These are phyloP conservation scores for Pachypeltis micranthus DNA, from an alignment of 1,140 invertebrate species.

Conservation along the genomic window DNA sequence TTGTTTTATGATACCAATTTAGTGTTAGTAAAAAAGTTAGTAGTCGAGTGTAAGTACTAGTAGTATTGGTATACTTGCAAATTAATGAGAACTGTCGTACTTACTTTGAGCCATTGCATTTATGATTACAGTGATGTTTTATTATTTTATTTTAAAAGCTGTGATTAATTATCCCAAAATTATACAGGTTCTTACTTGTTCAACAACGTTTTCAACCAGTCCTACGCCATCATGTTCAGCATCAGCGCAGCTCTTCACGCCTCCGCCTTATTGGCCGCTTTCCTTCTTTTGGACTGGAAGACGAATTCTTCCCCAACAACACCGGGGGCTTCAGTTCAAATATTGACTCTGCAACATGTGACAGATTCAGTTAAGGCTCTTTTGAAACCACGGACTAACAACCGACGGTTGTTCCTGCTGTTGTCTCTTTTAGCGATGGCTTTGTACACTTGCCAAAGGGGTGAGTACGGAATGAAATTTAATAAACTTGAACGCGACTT, in stretches of 20 bases:
- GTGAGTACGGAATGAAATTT: constrained; percentile 26
- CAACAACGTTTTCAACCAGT: constrained; percentile 40
- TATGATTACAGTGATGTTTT: not conserved
- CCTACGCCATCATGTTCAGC: constrained; percentile 54
- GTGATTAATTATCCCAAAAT: constrained; percentile 23
- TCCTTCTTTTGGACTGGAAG: constrained; percentile 48
- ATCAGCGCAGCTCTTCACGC: constrained; percentile 50
- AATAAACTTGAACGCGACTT: not conserved
- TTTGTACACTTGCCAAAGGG: constrained; percentile 63
- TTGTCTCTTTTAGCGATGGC: constrained; percentile 54
- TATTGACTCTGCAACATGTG: constrained; percentile 54
- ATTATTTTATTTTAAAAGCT: not conserved
- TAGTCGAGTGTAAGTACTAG: too few relatives aligned
- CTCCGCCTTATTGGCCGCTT: constrained; percentile 47
- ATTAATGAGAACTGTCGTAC: too few relatives aligned
- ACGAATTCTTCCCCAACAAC: constrained; percentile 35
- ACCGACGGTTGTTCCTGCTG: constrained; percentile 46
- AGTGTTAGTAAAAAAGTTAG: too few relatives aligned
- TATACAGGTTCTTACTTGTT: constrained; percentile 46
- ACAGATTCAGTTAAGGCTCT: constrained; percentile 46
- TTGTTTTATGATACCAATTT: too few relatives aligned
- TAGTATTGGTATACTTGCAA: too few relatives aligned
- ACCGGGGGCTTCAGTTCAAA: not conserved
- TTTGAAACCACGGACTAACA: constrained; percentile 39
- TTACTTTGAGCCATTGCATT: too few relatives aligned